Evolutionary conservation across 1,140 invertebrate species (phyloP), one percentile per base, ranked within the genome.

Genomic region (Saccostrea echinata): DNA sequence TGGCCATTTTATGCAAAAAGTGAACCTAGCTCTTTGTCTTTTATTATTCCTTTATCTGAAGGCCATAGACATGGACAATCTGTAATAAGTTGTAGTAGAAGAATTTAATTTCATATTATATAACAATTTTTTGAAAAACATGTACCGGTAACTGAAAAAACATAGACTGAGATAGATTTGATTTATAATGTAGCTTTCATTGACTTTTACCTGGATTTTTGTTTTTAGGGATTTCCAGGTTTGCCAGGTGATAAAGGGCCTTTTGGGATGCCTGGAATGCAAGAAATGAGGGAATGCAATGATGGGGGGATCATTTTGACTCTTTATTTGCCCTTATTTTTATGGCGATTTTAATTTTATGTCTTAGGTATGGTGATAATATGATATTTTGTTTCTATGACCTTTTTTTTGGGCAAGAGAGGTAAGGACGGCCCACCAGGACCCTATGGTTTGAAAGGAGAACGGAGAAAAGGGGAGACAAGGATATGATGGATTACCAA

Each of bases 351-450:
- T 57, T 1, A 18, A 61, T n/a, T 21, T 61, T 21, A 21, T 6
- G 6, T 18, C 21, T 21, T 61, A 61, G 18, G 21, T 57, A 57
- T 57, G 13, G 43, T 57, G 21, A 57, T 61, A 4, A 61, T 21
- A 1, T 61, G 18, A 61, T 43, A 61, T 21, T 61, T 61, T 61
- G 55, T 18, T n/a, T 21, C 61, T 71, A 11, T 33, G 24, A 18
- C 27, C 27, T n/a, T 68, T 27, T 13, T 76, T 35, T 76, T 94
- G 93, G 87, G 88, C 51, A 85, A 94, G 92, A 86, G 91, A 81
- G 96, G 96, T 84, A 94, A 95, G 8, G 81, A 87, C 13, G 96
- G 96, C 24, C 93, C 96, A 71, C 91, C 93, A 84, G 97, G 96
- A 57, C 68, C 68, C 33, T 76, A 30, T 76, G 68, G 68, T 27